Base-by-base conservation (phyloP, 2,113 vertebrate species). In the Carlito syrichta region DNA sequence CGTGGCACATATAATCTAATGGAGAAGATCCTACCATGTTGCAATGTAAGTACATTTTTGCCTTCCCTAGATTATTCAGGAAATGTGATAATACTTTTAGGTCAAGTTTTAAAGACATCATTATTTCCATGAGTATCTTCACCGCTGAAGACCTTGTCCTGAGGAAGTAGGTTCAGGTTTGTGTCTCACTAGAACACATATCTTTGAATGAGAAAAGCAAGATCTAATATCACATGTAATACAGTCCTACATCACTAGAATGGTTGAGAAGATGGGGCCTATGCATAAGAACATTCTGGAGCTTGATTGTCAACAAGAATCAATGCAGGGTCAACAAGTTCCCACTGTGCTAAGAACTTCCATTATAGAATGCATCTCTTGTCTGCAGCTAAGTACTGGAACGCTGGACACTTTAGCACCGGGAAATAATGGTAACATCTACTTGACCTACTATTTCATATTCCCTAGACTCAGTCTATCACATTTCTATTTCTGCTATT, bases 31-130 rank as follows among this genome's bases (percentile, higher is more conserved):
- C 14, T 43, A 91, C 30, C n/a, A 60, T 43, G 52, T 87, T 91
- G 22, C 30, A 88, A n/a, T 52, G 8, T 56, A 83, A 48, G 17
- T 78, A 78, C 77, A 91, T 23, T 71, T 62, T 82, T 91, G 38
- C 16, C 30, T 86, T 62, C 30, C 23, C 35, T 87, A 52, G 2
- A 45, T 95, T 95, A 63, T 81, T 90, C 56, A 87, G 74, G 63
- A 97, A 86, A 74, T 68, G 62, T 17, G 85, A 6, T 83, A 76
- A 68, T 87, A 68, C 4, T 87, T 58, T n/a, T 20, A 85, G 12
- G 62, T 93, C 38, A 95, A 92, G 38, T 91, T 85, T 94, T 95
- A 92, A 89, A 92, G 35, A 79, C 25, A 43, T 71, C 50, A 89
- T 71, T 93, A 77, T 60, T 68, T 58, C 30, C 20, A 32, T n/a